Evolutionary conservation across 2,797 vertebrate species (phyloP).

Genomic region (Cygnus olor): DNA sequence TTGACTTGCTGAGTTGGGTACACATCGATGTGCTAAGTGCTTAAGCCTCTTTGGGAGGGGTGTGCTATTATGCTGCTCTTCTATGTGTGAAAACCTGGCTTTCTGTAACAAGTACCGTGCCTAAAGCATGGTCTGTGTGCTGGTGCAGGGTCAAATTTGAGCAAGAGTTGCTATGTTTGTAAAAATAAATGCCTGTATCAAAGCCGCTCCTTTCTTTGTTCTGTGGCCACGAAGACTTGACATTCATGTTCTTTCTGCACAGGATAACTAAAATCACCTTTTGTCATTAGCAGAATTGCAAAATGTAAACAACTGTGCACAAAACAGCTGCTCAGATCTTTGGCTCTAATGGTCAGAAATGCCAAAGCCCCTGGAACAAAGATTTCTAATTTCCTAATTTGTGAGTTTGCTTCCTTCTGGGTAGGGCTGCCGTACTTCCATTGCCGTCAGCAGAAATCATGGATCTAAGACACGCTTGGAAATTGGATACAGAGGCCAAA

Average conservation of each 20-base stretch:
- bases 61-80: fast-evolving
- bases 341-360: not conserved
- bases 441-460: not conserved
- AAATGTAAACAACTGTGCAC: not conserved
- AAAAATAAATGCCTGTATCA: not conserved
- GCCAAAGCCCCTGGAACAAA: not conserved
- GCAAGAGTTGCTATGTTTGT: not conserved
- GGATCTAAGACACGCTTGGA: not conserved
- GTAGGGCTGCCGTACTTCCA: not conserved
- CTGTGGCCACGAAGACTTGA: not conserved
- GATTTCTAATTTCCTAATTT: not conserved
- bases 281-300: not conserved
- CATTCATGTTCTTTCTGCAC: not conserved
- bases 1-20: not conserved
- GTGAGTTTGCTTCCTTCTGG: not conserved
- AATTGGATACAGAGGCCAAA: not conserved
- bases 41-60: not conserved
- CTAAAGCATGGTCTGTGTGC: not conserved
- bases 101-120: not conserved
- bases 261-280: not conserved
- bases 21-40: fast-evolving
- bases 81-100: not conserved
- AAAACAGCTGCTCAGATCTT: not conserved
- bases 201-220: not conserved
- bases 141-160: not conserved